phyloP scores from a whole-genome alignment of 1,140 invertebrate species.

The Galendromus occidentalis region DNA sequence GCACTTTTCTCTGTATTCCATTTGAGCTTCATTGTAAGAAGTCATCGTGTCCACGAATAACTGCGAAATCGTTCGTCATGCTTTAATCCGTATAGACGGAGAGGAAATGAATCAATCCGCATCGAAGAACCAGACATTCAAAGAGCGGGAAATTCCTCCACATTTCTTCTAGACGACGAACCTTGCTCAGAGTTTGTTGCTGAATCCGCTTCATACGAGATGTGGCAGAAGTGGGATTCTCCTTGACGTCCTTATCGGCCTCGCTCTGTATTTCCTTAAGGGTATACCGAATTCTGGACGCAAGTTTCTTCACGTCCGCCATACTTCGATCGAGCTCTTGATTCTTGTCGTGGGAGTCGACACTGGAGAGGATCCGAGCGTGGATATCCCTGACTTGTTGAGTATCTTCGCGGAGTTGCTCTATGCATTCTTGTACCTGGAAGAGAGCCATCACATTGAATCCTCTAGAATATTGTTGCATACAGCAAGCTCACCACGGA shows the following conservation, averaged over 20 bases:
- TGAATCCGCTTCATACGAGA: not conserved
- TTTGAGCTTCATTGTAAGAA: not conserved
- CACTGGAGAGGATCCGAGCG: not conserved
- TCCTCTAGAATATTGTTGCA: too few species aligned
- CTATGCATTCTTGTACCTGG: not conserved
- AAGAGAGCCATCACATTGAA: not conserved
- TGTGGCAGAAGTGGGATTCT: not conserved
- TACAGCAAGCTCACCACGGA: too few species aligned
- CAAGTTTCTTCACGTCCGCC: not conserved
- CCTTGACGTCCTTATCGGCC: not conserved
- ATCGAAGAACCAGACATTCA: too few species aligned
- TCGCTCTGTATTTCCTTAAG: not conserved
- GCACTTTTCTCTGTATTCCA: constrained; percentile 2
- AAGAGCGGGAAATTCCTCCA: too few species aligned
- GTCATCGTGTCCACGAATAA: constrained; percentile 1
- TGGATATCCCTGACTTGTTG: not conserved
- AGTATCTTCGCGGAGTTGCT: not conserved
- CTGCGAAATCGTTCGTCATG: not conserved
- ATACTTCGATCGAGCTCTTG: not conserved
- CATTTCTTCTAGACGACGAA: not conserved
- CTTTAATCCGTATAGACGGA: too few species aligned
- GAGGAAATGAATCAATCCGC: too few species aligned
- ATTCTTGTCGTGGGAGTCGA: not conserved
- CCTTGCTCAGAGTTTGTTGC: constrained; percentile 8
- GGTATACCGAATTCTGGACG: not conserved